Evolutionary conservation across 2,888 invertebrate species (phyloP), one percentile per base, ranked within the genome.

Genomic region (Drosophila conformis): DNA sequence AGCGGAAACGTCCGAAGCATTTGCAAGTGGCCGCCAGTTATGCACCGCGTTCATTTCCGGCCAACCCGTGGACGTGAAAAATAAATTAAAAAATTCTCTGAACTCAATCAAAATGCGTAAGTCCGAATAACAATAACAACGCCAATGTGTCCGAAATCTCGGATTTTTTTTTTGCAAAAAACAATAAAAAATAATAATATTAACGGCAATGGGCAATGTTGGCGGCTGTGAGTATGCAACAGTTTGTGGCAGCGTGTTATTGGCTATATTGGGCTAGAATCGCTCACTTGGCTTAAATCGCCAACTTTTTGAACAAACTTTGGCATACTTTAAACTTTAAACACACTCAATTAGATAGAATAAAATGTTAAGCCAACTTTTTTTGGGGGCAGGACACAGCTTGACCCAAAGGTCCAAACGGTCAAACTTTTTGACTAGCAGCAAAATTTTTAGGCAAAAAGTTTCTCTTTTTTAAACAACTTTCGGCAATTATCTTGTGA

Each of bases 401-500:
- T 86, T 86, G 86, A 86, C 84, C 84, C 84, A 86, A 84, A 72
- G 76, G 84, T 72, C 84, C 63, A 90, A 86, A 84, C 76, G 81
- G 86, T 73, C 84, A 61, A 90, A 89, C 86, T 87, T 84, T 87
- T 80, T 82, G 88, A 87, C 85, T 82, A 80, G 82, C 87, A 82
- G 73, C 80, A 82, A 83, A 85, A 87, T 82, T 82, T 77, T 83
- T 87, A 69, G 74, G 33, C 69, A 74, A 87, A 88, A 87, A 69
- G 83, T 85, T 85, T 79, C 74, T 61, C 36, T 42, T 78, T 81
- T 83, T 77, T 76, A 25, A 75, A 89, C 83, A 90, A 90, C 89
- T 90, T 90, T 90, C 87, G 82, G 90, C 90, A 90, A 90, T 90
- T 90, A 90, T 90, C 90, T 89, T 80, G 74, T 77, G 83, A 86